Base-by-base conservation (phyloP, 2,888 invertebrate species). In the Cataglyphis livida region DNA sequence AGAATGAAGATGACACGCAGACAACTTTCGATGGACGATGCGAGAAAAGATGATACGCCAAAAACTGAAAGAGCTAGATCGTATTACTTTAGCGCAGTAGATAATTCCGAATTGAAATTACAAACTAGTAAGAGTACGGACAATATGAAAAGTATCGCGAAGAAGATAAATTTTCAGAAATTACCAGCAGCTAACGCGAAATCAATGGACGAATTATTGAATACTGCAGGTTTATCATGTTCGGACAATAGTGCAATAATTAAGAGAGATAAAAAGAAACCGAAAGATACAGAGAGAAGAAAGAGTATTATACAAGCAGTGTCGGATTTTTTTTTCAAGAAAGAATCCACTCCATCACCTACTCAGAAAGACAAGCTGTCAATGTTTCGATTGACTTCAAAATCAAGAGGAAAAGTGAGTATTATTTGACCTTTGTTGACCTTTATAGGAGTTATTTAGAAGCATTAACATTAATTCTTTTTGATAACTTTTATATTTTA, bases 281-380 rank as follows among this genome's bases (percentile, higher is more conserved):
- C 95, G 35, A 97, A 96, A 91, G 97, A 97, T 93, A 95, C 96
- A 0, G 97, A 97, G 91, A 95, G 98, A 86, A 96, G 98, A 85
- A 97, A 97, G 92, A 98, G 98, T 94, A 96, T 98, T 75, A 98
- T 98, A 92, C 98, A 97, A 95, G 96, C 98, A 74, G 96, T 98
- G 85, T 97, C 98, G 25, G 98, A 97, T 93, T 97, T 98, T 94
- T 97, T 98, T 93, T 97, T 97, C 94, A 96, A 97, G 90, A 96
- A 96, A 92, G 96, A 96, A 93, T 95, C 95, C 91, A 95, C 89
- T 76, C 93, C 93, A 54, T 93, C 93, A 59, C 92, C 94, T 3
- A 92, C 91, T 81, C 92, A 93, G 12, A 95, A 95, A 88, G 95
- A 95, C 73, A 95, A 95, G 88, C 95, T 96, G 86, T 95, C 96